Conservation (phyloP, 2,888 invertebrate species). For the Crematogaster levior region DNA sequence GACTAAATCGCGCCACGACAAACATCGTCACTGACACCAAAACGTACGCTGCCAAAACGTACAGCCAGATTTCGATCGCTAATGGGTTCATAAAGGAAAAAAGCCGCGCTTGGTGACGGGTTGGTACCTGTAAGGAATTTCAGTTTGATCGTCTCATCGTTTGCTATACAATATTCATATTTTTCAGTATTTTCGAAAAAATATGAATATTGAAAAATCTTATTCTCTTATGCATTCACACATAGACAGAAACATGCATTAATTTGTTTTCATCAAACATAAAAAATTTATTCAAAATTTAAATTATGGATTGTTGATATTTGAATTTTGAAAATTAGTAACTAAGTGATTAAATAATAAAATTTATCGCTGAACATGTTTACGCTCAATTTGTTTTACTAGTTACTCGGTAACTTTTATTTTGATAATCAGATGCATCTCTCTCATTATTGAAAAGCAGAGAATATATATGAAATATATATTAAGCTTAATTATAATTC, state of each 20-base stretch:
- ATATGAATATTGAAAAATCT: not conserved
- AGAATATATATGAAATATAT: not conserved
- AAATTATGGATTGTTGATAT: not conserved
- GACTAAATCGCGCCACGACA: conserved; percentile 92
- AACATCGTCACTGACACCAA: conserved; percentile 93
- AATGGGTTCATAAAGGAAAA: conserved; percentile 96
- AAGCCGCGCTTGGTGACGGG: conserved; percentile 89
- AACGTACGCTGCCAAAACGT: conserved; percentile 92
- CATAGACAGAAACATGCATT: not conserved
- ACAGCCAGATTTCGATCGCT: conserved; percentile 95
- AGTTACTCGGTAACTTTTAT: not conserved
- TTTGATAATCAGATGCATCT: not conserved
- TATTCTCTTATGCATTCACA: not conserved
- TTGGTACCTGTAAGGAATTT: conserved; percentile 88
- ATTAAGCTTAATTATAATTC: conserved; percentile 24
- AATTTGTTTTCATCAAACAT: not conserved
- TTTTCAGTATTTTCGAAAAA: no score
- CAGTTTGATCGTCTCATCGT: not conserved
- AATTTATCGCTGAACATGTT: not conserved
- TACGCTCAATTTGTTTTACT: not conserved
- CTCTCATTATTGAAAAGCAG: not conserved
- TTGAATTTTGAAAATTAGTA: not conserved
- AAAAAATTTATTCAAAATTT: not conserved
- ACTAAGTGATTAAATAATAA: not conserved
- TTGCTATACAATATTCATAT: not conserved